Evolutionary conservation across 2,888 invertebrate genomes (phyloP).

Genomic region (Microdon myrmicae): DNA sequence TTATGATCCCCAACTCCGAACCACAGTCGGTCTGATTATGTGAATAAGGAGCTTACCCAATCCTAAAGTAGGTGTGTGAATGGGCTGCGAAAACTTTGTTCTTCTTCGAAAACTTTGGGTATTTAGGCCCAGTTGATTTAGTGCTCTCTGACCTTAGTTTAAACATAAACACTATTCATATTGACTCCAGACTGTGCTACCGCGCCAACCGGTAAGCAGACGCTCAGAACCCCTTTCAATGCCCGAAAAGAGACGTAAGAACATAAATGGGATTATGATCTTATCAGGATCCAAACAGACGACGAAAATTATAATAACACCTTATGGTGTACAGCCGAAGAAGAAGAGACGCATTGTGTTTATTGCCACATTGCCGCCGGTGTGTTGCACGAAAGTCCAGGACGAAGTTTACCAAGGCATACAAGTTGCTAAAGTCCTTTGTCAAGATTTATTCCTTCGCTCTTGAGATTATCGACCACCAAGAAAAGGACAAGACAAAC

Average conservation of each 20-base stretch:
- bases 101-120: slow-evolving; percentile 45
- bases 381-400: slow-evolving; percentile 22
- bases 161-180: slow-evolving; percentile 63
- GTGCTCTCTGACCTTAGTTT: slow-evolving; percentile 67
- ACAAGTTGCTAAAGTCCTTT: slow-evolving; percentile 61
- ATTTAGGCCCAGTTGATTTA: slow-evolving; percentile 63
- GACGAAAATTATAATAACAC: slow-evolving; percentile 62
- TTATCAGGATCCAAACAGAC: slow-evolving; percentile 63
- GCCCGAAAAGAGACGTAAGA: slow-evolving; percentile 56
- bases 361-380: slow-evolving; percentile 47
- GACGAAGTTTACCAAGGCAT: slow-evolving; percentile 60
- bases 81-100: slow-evolving; percentile 40
- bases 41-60: slow-evolving; percentile 48
- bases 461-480: slow-evolving; percentile 47
- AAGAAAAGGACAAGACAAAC: slow-evolving; percentile 52
- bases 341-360: slow-evolving; percentile 39
- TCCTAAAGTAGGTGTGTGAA: slow-evolving; percentile 10
- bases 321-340: slow-evolving; percentile 56
- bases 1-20: slow-evolving; percentile 25
- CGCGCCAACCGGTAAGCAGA: slow-evolving; percentile 27
- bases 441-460: slow-evolving; percentile 64
- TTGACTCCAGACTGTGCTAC: slow-evolving; percentile 53
- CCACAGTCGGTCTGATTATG: slow-evolving; percentile 30
- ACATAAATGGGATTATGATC: slow-evolving; percentile 68
- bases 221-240: slow-evolving; percentile 35